Percentiles rank a stretch among this genome's conserved stretches.
phyloP scores from a whole-genome alignment of 2,888 invertebrate species.

The Creontiades dilutus region DNA sequence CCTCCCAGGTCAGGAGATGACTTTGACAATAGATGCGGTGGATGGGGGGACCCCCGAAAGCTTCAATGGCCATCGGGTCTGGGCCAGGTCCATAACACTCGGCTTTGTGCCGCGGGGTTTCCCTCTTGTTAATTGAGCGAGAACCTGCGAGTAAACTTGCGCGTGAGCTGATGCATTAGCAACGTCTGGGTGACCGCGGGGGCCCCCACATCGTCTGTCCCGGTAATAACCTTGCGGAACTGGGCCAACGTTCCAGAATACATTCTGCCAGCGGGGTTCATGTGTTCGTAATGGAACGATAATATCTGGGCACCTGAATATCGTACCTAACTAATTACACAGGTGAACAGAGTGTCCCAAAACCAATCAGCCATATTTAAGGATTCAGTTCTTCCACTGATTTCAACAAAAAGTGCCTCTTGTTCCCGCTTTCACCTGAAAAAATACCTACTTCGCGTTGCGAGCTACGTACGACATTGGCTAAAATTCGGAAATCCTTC shows the following conservation, averaged over 20 bases:
- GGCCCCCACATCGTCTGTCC: background rate
- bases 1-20: constrained; percentile 2
- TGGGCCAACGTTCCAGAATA: constrained; percentile 5
- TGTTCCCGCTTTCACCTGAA: no score
- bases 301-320: no score
- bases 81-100: background rate
- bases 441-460: no score
- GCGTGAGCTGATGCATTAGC: constrained; percentile 26
- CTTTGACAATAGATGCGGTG: background rate
- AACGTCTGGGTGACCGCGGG: background rate
- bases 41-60: background rate
- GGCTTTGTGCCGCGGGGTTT: background rate
- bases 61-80: constrained; percentile 17
- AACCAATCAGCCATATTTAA: no score
- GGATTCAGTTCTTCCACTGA: no score
- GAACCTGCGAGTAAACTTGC: constrained; percentile 35
- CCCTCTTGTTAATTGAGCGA: constrained; percentile 21
- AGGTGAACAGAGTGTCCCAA: no score
- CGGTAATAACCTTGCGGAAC: constrained; percentile 19
- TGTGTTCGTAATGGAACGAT: no score
- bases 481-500: no score
- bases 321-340: no score
- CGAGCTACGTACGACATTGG: no score
- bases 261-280: no score
- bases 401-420: no score